phyloP scores from a whole-genome alignment of 2,888 invertebrate genomes.

The Norana najaformis region DNA sequence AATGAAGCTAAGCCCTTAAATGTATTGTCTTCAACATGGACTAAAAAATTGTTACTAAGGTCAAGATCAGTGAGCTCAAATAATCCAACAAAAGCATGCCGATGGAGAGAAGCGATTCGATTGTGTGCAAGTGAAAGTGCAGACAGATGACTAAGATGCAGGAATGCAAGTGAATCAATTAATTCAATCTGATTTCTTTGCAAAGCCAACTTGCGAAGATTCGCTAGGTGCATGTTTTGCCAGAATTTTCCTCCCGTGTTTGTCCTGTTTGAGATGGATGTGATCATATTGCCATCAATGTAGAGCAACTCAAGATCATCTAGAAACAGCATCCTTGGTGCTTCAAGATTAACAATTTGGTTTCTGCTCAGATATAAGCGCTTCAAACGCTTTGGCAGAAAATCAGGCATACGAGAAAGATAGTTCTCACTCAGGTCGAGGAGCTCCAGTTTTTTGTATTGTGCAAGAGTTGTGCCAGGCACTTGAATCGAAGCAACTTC shows the following conservation, averaged over 20 bases:
- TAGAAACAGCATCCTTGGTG: background rate
- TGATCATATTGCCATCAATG: constrained; percentile 32
- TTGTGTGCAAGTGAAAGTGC: constrained; percentile 35
- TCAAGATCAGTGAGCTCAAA: constrained; percentile 33
- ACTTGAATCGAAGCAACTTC: background rate
- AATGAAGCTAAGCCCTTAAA: constrained; percentile 29
- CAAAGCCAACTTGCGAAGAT: constrained; percentile 31
- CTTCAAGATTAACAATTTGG: constrained; percentile 21
- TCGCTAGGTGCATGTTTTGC: constrained; percentile 17
- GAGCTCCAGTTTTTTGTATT: constrained; percentile 1
- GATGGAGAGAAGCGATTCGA: background rate
- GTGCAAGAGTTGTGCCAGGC: background rate
- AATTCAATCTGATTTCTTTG: constrained; percentile 32
- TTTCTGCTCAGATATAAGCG: constrained; percentile 33
- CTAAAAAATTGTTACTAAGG: constrained; percentile 34
- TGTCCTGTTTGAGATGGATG: constrained; percentile 16
- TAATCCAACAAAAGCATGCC: constrained; percentile 31
- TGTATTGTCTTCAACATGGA: constrained; percentile 28
- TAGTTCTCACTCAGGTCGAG: constrained; percentile 36
- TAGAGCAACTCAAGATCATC: constrained; percentile 27
- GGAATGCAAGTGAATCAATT: constrained; percentile 26
- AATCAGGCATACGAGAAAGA: constrained; percentile 27
- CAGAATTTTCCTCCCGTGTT: background rate
- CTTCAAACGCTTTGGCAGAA: constrained; percentile 29
- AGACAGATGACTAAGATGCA: constrained; percentile 23